A percentile compares a stretch with the other conserved stretches of the same genome.
Evolutionary conservation across 1,140 invertebrate species (phyloP).

Genomic region (Macrobrachium nipponense): DNA sequence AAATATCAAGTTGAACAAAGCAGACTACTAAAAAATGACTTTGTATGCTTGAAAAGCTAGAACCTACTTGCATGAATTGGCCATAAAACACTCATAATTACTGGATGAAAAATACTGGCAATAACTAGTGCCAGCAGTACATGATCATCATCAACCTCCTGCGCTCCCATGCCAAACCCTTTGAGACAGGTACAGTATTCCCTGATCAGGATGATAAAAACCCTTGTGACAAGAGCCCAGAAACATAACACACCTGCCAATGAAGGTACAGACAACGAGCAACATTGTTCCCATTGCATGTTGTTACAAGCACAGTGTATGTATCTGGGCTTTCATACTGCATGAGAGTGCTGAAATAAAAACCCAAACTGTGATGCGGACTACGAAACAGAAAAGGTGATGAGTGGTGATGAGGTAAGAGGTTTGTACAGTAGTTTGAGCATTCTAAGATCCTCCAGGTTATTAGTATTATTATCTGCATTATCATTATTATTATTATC

Average conservation of each 20-base stretch:
- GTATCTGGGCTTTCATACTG: conserved; percentile 9
- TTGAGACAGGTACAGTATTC: conserved; percentile 41
- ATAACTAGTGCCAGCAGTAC: background rate
- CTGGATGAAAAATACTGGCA: background rate
- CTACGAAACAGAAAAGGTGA: conserved; percentile 52
- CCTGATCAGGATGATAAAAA: conserved; percentile 28
- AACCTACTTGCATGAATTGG: too few species aligned
- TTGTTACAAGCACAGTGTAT: background rate
- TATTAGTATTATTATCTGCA: conserved; percentile 43
- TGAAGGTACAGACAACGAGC: background rate
- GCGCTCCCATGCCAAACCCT: conserved; percentile 19
- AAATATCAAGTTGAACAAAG: too few species aligned
- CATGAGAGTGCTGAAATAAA: conserved; percentile 11
- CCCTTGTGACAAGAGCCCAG: conserved; percentile 14
- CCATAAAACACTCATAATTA: too few species aligned
- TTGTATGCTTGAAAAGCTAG: too few species aligned
- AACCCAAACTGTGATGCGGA: conserved; percentile 45
- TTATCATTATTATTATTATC: conserved; percentile 43
- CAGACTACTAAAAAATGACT: too few species aligned
- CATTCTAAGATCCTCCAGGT: conserved; percentile 61
- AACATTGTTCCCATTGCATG: background rate
- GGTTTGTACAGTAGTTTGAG: conserved; percentile 63
- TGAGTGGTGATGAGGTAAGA: conserved; percentile 59
- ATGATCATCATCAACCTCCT: background rate
- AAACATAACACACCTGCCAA: conserved; percentile 2